These are phyloP conservation scores for Euwallacea similis DNA, from an alignment of 1,140 invertebrate genomes.

Conservation along the genomic window DNA sequence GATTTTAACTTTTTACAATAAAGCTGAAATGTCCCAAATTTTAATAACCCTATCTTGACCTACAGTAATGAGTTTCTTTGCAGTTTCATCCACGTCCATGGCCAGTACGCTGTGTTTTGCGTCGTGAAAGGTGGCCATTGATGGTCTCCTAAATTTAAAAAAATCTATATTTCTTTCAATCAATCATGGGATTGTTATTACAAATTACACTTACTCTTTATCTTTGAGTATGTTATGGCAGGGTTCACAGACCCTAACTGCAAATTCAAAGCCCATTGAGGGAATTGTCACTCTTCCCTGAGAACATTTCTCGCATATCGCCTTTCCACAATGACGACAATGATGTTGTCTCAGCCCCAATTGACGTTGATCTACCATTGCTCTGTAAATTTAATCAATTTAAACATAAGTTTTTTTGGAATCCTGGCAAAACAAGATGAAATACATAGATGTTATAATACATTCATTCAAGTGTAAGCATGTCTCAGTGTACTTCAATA, in stretches of 20 bases:
- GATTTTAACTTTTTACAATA: constrained; percentile 49
- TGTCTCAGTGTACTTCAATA: too few relatives aligned
- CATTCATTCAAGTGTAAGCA: too few relatives aligned
- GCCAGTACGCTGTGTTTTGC: constrained; percentile 87
- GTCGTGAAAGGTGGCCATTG: constrained; percentile 93
- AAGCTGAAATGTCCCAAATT: constrained; percentile 75
- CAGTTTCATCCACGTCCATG: constrained; percentile 87
- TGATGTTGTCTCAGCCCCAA: constrained; percentile 89
- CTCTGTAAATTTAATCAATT: constrained; percentile 61
- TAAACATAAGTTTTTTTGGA: neutral
- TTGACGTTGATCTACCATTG: constrained; percentile 97
- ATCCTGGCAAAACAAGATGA: too few relatives aligned
- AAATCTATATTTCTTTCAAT: neutral
- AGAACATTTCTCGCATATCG: constrained; percentile 92
- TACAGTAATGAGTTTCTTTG: constrained; percentile 84
- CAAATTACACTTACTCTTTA: constrained; percentile 71
- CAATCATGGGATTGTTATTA: neutral
- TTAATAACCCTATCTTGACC: constrained; percentile 94
- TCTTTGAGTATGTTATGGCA: constrained; percentile 84
- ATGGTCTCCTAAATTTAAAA: constrained; percentile 67
- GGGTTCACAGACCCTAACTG: constrained; percentile 91
- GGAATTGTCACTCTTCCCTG: constrained; percentile 85
- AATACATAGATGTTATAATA: too few relatives aligned
- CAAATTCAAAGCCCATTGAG: constrained; percentile 96
- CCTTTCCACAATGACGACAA: constrained; percentile 88